Conservation (phyloP, 1,140 invertebrate species). For the Adoxophyes honmai region DNA sequence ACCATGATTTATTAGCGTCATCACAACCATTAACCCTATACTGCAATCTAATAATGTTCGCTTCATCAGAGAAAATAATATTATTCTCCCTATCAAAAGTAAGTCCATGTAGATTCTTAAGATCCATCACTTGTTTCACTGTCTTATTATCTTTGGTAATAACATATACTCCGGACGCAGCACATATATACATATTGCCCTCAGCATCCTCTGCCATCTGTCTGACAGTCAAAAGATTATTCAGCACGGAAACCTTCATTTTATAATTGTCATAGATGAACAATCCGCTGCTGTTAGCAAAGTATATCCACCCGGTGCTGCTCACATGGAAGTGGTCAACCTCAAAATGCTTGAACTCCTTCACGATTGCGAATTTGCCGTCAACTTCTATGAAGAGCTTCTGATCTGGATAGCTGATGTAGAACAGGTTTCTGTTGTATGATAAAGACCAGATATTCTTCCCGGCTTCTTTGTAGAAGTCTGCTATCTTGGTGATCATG, state of each 20-base stretch:
- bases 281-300: conserved; percentile 49
- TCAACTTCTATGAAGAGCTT: conserved; percentile 46
- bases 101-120: conserved; percentile 46
- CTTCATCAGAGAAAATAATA: conserved; percentile 45
- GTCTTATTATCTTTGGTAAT: conserved; percentile 20
- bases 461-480: conserved; percentile 45
- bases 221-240: conserved; percentile 38
- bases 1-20: no score
- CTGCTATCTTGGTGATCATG: conserved; percentile 44
- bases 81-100: conserved; percentile 54
- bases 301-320: conserved; percentile 38
- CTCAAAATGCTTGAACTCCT: conserved; percentile 50
- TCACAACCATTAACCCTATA: no score
- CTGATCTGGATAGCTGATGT: conserved; percentile 56
- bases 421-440: conserved; percentile 45
- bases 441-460: conserved; percentile 55
- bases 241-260: conserved; percentile 24
- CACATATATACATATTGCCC: conserved; percentile 40
- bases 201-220: conserved; percentile 47
- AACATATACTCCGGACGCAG: conserved; percentile 41
- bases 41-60: conserved; percentile 35
- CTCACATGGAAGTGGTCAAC: conserved; percentile 47
- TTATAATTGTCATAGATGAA: conserved; percentile 40
- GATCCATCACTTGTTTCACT: conserved; percentile 35
- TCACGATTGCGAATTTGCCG: conserved; percentile 42